Evolutionary conservation across 2,888 invertebrate species (phyloP).

Genomic region (Tetragonisca angustula): DNA sequence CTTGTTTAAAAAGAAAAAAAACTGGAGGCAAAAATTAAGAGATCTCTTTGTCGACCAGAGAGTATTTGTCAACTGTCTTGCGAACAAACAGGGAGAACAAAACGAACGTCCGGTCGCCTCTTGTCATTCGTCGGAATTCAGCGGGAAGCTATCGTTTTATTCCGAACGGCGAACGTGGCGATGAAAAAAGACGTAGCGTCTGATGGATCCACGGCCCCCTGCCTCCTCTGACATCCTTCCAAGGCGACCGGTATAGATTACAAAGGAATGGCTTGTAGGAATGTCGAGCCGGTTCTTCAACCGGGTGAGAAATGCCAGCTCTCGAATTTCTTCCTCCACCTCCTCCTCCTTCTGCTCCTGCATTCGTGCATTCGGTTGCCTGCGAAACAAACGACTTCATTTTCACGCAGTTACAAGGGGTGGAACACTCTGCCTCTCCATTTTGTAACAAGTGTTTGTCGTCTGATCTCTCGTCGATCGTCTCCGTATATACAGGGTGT

Average conservation of each 20-base stretch:
- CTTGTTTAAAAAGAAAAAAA: not conserved
- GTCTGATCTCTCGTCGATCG: not conserved
- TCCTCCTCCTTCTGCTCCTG: not conserved
- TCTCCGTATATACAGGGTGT: not conserved
- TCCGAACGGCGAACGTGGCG: conserved; percentile 28
- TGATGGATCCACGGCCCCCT: conserved; percentile 41
- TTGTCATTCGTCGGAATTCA: conserved; percentile 51
- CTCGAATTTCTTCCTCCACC: conserved; percentile 58
- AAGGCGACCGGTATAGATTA: conserved; percentile 64
- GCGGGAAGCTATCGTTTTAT: conserved; percentile 45
- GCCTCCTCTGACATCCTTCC: conserved; percentile 35
- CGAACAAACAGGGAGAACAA: conserved; percentile 9
- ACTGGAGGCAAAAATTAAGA: too few relatives aligned
- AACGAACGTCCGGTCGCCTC: conserved; percentile 1
- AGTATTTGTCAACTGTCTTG: conserved; percentile 24
- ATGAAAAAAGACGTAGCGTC: conserved; percentile 49
- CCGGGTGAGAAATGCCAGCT: conserved; percentile 48
- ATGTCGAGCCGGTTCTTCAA: conserved; percentile 48
- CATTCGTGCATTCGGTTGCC: conserved; percentile 25
- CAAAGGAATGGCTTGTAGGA: conserved; percentile 65
- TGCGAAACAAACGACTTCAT: conserved; percentile 56
- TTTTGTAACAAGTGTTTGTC: conserved; percentile 4
- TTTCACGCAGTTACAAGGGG: conserved; percentile 20
- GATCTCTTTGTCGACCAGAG: not conserved
- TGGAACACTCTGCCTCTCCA: not conserved